Percentiles rank a stretch among this genome's conserved stretches.
phyloP scores from a whole-genome alignment of 2,888 invertebrate genomes.

The Platycheirus albimanus region DNA sequence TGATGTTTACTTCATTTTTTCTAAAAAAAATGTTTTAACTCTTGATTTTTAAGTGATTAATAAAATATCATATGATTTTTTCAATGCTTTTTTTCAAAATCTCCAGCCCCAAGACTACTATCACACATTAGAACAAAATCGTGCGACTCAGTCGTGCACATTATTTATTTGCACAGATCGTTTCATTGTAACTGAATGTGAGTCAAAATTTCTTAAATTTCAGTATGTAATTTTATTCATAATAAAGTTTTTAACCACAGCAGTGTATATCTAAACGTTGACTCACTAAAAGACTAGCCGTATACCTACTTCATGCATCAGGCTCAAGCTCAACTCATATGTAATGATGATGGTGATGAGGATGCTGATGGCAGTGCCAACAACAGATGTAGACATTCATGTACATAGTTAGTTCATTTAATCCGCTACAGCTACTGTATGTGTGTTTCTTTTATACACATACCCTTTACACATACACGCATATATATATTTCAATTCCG shows the following conservation, averaged over 20 bases:
- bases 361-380: slow-evolving; percentile 55
- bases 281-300: slow-evolving; percentile 34
- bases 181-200: no score
- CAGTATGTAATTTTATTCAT: no score
- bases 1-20: no score
- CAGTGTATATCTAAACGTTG: neutral
- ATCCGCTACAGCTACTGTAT: slow-evolving; percentile 38
- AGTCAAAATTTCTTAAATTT: no score
- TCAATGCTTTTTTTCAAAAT: no score
- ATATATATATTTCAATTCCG: slow-evolving; percentile 5
- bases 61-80: no score
- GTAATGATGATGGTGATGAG: slow-evolving; percentile 40
- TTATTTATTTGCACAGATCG: no score
- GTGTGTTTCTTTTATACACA: slow-evolving; percentile 28
- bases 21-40: no score
- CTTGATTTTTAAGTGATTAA: no score
- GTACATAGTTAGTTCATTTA: slow-evolving; percentile 55
- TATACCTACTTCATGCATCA: slow-evolving; percentile 36
- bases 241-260: neutral
- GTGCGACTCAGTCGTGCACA: no score
- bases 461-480: slow-evolving; percentile 7
- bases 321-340: slow-evolving; percentile 61
- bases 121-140: no score
- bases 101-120: no score
- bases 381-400: slow-evolving; percentile 46